Evolutionary conservation across 1,140 invertebrate species (phyloP), one percentile per base, ranked within the genome.

Genomic region (Trinorchestia longiramus): DNA sequence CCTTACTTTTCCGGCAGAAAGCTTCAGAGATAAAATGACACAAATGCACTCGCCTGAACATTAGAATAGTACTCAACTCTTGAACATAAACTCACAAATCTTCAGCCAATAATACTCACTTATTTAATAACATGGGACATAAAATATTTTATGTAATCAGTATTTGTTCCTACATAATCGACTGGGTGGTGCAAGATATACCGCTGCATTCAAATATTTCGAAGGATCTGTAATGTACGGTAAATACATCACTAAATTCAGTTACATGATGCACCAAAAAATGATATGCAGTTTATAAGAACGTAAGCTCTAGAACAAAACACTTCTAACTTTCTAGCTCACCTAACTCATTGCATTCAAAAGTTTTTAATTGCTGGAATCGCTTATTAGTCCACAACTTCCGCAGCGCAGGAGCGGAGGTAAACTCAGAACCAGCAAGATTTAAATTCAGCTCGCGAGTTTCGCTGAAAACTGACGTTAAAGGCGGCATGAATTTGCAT

Each of bases 401-500:
- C 92, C 43, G 40, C 92, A 15, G 92, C 8, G 92, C 92, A 43
- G 3, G 44, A 94, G 43, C 43, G 4, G 92, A 1, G 43, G 92
- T 36, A 94, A 42, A 94, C 40, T 45, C 92, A 45, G 41, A 94
- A 45, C 41, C 43, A 90, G 36, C n/a, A 90, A 42, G 41, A 90
- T 90, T 90, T 90, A 42, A 90, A 90, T 90, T 90, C 88, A 90
- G 36, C 41, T 90, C 88, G 36, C 43, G 88, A 90, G 43, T 90
- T 90, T 36, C 36, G 88, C 28, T 42, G 41, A 90, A 90, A 90
- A 90, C 4, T 90, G 41, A 41, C 88, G 88, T 90, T 90, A 90
- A 43, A 41, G 88, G 88, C 43, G 88, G 88, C 88, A 90, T 90
- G 43, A 90, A 90, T 90, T 90, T 90, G 43, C 88, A 90, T 90